Percentiles rank a stretch among this genome's conserved stretches.
Conservation (phyloP, 2,113 vertebrate species). For the Perca schrenkii region DNA sequence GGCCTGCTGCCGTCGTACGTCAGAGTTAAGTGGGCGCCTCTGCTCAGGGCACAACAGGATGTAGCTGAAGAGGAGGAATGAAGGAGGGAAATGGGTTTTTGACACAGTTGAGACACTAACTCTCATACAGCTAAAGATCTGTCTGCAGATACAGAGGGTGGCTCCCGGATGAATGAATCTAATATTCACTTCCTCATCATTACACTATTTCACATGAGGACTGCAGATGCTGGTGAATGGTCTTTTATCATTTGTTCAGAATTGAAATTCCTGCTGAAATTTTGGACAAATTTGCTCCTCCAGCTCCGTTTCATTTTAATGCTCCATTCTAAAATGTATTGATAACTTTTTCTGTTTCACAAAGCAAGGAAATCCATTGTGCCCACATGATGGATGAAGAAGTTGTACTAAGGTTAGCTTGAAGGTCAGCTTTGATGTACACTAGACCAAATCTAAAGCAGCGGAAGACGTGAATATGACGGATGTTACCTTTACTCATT, state of each 20-base stretch:
- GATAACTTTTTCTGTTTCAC: neutral
- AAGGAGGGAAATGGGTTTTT: conserved; percentile 69
- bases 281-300: neutral
- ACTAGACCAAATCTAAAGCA: neutral
- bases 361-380: neutral
- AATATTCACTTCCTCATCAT: conserved; percentile 15
- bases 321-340: neutral
- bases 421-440: conserved; percentile 31
- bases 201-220: conserved; percentile 11
- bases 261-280: neutral
- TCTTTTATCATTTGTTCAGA: conserved; percentile 2
- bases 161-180: conserved; percentile 36
- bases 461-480: neutral
- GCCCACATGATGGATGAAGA: neutral
- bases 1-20: conserved; percentile 60
- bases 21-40: conserved; percentile 64
- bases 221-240: neutral
- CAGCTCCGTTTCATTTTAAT: neutral
- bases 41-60: conserved; percentile 65
- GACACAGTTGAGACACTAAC: conserved; percentile 62
- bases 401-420: neutral
- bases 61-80: conserved; percentile 61
- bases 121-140: conserved; percentile 23
- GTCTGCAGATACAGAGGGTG: conserved; percentile 33
- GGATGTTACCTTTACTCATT: neutral